These are phyloP conservation scores for Narcine bancroftii DNA, from an alignment of 2,113 vertebrate species.

Conservation along the genomic window DNA sequence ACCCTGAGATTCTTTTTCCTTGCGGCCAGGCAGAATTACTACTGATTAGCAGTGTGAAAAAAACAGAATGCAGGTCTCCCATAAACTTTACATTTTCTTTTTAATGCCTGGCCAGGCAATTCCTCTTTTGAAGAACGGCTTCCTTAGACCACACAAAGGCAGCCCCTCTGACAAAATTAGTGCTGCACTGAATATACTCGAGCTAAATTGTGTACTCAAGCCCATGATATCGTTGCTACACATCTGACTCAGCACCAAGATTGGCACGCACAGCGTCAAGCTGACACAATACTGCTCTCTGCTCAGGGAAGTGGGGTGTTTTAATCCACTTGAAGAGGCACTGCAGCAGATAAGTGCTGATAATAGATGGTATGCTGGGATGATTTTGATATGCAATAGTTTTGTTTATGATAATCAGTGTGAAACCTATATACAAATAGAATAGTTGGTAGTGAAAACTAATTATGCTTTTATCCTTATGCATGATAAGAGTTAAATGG, in stretches of 20 bases:
- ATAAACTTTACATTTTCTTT: too few species aligned
- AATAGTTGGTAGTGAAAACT: neutral
- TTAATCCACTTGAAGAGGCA: neutral
- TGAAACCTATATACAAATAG: conserved; percentile 1
- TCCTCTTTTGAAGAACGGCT: too few species aligned
- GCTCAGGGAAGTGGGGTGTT: neutral
- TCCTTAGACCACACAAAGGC: neutral
- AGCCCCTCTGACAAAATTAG: too few species aligned
- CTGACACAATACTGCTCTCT: neutral
- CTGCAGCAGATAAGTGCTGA: neutral
- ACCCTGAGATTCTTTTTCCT: too few species aligned
- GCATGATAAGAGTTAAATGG: conserved; percentile 20
- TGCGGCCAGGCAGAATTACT: too few species aligned
- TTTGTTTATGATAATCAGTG: conserved; percentile 31
- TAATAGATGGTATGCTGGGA: conserved; percentile 6
- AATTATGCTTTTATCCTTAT: conserved; percentile 20
- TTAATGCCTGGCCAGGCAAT: too few species aligned
- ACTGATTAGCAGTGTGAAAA: too few species aligned
- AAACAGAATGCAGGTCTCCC: too few species aligned
- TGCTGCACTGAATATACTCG: neutral
- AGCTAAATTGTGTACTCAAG: too few species aligned
- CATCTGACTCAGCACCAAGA: neutral
- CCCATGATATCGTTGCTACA: neutral
- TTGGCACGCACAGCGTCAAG: neutral
- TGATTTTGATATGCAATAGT: neutral